Evolutionary conservation across 2,888 invertebrate species (phyloP).

Genomic region (Chaitophorus viminalis): DNA sequence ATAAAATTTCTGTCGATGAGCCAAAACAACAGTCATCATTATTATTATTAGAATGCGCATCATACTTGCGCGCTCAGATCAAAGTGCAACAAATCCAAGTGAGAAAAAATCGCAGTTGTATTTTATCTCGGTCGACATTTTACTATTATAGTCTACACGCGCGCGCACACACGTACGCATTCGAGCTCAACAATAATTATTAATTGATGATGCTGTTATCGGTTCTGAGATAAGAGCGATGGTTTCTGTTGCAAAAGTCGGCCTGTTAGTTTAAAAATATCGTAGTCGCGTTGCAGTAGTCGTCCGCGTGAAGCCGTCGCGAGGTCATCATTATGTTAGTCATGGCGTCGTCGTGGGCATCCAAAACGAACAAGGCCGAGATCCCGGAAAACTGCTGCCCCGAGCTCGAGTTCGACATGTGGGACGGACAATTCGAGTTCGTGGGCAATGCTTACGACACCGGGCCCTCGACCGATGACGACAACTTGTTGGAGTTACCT

Average conservation of each 20-base stretch:
- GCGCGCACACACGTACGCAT: too few relatives aligned
- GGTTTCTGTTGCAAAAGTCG: neutral
- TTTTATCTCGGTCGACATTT: neutral
- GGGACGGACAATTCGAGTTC: conserved; percentile 90
- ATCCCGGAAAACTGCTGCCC: conserved; percentile 28
- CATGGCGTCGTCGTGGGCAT: conserved; percentile 11
- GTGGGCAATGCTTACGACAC: conserved; percentile 67
- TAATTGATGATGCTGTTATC: conserved; percentile 23
- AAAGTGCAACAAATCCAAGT: neutral
- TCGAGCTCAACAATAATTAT: neutral
- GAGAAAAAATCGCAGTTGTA: neutral
- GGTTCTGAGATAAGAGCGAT: conserved; percentile 26
- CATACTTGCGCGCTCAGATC: neutral
- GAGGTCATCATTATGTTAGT: conserved; percentile 6
- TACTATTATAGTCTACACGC: neutral
- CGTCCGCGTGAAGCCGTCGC: neutral
- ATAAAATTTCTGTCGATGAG: neutral
- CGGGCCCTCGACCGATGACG: conserved; percentile 61
- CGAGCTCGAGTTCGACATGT: conserved; percentile 85
- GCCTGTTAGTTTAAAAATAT: neutral
- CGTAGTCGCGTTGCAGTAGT: neutral
- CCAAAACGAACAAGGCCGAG: conserved; percentile 20
- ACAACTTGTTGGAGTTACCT: conserved; percentile 24
- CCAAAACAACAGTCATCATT: neutral
- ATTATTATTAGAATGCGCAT: conserved; percentile 35